These are phyloP conservation scores for Telmatochromis brichardi DNA, from an alignment of 2,113 vertebrate genomes.

Conservation along the genomic window DNA sequence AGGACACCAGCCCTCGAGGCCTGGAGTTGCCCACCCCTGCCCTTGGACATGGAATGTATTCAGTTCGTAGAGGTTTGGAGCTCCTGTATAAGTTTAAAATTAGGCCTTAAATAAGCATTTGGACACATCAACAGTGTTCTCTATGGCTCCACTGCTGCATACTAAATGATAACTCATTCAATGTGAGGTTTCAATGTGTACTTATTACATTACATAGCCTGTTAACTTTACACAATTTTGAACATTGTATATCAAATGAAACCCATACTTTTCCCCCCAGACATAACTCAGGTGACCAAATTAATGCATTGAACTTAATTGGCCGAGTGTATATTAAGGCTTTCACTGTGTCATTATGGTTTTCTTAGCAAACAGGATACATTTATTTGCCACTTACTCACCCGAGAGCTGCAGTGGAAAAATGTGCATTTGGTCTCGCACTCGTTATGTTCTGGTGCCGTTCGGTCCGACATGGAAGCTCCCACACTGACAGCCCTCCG, in stretches of 20 bases:
- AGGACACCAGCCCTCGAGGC: fast-evolving
- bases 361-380: conserved; percentile 2
- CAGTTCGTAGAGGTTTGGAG: neutral
- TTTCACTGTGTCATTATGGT: conserved; percentile 8
- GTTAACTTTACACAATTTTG: neutral
- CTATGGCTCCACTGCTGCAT: neutral
- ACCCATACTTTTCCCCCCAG: neutral
- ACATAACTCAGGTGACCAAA: neutral
- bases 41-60: neutral
- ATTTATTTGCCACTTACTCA: conserved; percentile 31
- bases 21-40: neutral
- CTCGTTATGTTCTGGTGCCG: conserved; percentile 46
- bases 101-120: neutral
- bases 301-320: neutral
- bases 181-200: neutral
- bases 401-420: conserved; percentile 40
- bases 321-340: neutral
- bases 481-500: conserved; percentile 9
- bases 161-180: neutral
- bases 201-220: neutral
- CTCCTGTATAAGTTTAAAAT: neutral
- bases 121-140: neutral
- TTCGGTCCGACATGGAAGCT: conserved; percentile 23
- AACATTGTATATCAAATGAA: neutral
- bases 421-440: conserved; percentile 13